These are phyloP conservation scores for Nannospalax galili DNA, from an alignment of 2,113 vertebrate genomes.

Conservation along the genomic window DNA sequence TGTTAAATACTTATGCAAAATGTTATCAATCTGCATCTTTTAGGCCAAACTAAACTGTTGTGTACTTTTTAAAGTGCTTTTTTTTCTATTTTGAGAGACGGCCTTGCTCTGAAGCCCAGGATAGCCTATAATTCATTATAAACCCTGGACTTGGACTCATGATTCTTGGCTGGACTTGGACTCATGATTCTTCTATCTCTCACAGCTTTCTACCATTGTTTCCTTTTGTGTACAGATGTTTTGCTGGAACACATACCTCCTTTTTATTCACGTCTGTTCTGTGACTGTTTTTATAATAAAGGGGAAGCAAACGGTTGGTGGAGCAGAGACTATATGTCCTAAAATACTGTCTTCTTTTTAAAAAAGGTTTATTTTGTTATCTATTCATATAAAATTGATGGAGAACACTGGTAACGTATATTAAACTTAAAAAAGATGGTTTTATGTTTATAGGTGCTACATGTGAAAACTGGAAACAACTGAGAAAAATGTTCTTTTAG, in stretches of 20 bases:
- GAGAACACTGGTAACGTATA: not conserved
- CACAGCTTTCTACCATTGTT: not conserved
- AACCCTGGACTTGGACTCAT: not conserved
- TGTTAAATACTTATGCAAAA: not conserved
- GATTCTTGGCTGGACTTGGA: not conserved
- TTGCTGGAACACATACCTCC: not conserved
- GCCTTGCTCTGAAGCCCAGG: not conserved
- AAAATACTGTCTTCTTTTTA: not conserved
- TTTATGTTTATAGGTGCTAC: not conserved
- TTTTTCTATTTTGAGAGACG: not conserved
- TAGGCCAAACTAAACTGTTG: not conserved
- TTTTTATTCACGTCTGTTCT: not conserved
- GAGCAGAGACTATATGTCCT: not conserved
- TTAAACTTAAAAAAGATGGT: not conserved
- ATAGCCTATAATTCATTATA: not conserved
- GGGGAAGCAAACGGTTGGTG: not conserved
- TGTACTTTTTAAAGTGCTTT: not conserved
- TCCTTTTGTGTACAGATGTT: not conserved
- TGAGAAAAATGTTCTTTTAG: not conserved
- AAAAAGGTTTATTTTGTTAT: not conserved
- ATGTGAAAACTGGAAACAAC: not conserved
- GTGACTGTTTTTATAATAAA: not conserved
- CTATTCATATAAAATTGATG: not conserved
- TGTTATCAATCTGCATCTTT: not conserved
- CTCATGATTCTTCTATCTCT: not conserved